A percentile compares a stretch with the other conserved stretches of the same genome.
Conservation (phyloP, 1,140 invertebrate genomes). For the Gryon sp. region DNA sequence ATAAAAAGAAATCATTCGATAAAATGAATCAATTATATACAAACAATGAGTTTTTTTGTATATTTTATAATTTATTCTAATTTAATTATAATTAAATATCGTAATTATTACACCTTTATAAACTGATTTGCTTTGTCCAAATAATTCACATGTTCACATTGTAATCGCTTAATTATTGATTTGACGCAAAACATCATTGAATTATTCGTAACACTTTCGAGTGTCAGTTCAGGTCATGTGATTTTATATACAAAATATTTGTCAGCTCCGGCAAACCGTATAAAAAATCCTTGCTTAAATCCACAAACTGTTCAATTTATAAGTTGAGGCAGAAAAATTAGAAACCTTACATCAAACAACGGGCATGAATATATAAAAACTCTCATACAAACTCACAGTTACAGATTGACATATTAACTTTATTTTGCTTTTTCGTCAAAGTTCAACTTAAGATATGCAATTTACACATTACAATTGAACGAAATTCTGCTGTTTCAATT, state of each 20-base stretch:
- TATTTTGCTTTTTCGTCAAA: constrained; percentile 54
- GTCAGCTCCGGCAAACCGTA: constrained; percentile 66
- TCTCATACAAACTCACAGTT: constrained; percentile 56
- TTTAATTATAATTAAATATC: not conserved
- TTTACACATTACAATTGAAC: constrained; percentile 54
- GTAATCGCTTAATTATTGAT: constrained; percentile 17
- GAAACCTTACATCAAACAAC: constrained; percentile 22
- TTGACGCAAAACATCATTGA: constrained; percentile 29
- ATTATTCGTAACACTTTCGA: constrained; percentile 59
- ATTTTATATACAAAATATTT: constrained; percentile 67
- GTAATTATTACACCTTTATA: too few relatives aligned
- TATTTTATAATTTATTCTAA: not conserved
- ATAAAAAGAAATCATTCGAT: too few relatives aligned
- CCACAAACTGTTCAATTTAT: constrained; percentile 4
- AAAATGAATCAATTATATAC: too few relatives aligned
- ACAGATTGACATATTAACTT: constrained; percentile 59
- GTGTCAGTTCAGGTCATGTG: constrained; percentile 65
- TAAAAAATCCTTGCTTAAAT: not conserved
- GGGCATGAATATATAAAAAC: constrained; percentile 37
- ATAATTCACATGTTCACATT: too few relatives aligned
- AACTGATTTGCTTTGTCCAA: too few relatives aligned
- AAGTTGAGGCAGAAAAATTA: constrained; percentile 4
- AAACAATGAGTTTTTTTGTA: too few relatives aligned
- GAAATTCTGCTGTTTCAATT: constrained; percentile 32
- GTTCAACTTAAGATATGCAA: constrained; percentile 52